These are phyloP conservation scores for Drosophila anceps DNA, from an alignment of 2,888 invertebrate genomes.

Conservation along the genomic window DNA sequence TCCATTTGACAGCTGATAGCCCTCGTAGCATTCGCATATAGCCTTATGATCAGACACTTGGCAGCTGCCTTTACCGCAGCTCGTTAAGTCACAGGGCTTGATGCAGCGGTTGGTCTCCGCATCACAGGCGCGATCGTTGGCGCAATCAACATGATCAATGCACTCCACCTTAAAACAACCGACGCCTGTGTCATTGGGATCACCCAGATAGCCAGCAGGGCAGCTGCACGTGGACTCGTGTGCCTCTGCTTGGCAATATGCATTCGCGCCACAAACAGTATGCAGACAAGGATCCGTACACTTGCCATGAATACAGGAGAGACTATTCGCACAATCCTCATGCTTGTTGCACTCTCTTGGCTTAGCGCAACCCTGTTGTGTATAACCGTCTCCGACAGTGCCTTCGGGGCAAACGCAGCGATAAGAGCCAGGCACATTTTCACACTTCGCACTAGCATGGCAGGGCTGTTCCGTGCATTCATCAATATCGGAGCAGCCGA, in stretches of 20 bases:
- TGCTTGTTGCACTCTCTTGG: conserved; percentile 92
- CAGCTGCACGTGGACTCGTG: conserved; percentile 92
- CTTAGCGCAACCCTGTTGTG: conserved; percentile 91
- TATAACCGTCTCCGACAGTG: conserved; percentile 90
- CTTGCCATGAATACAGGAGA: conserved; percentile 91
- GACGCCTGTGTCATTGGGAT: conserved; percentile 90
- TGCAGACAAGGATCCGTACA: conserved; percentile 93
- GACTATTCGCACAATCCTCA: conserved; percentile 90
- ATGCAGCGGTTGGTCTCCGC: conserved; percentile 91
- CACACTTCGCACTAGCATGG: conserved; percentile 92
- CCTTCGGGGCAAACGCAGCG: conserved; percentile 92
- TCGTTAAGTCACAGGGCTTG: conserved; percentile 92
- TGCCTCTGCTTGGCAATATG: conserved; percentile 90
- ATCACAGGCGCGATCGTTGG: conserved; percentile 91
- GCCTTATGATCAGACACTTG: conserved; percentile 90
- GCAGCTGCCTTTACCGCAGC: conserved; percentile 93
- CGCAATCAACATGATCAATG: conserved; percentile 91
- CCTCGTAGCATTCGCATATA: conserved; percentile 90
- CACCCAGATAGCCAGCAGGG: conserved; percentile 92
- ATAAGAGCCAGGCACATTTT: conserved; percentile 92
- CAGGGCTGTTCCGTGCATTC: conserved; percentile 93
- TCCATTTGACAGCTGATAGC: conserved; percentile 89
- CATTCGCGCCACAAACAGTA: conserved; percentile 91
- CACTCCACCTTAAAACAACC: conserved; percentile 97
- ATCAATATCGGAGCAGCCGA: conserved; percentile 92